These are phyloP conservation scores for Drosophila lutescens DNA, from an alignment of 2,888 invertebrate genomes.

Conservation along the genomic window DNA sequence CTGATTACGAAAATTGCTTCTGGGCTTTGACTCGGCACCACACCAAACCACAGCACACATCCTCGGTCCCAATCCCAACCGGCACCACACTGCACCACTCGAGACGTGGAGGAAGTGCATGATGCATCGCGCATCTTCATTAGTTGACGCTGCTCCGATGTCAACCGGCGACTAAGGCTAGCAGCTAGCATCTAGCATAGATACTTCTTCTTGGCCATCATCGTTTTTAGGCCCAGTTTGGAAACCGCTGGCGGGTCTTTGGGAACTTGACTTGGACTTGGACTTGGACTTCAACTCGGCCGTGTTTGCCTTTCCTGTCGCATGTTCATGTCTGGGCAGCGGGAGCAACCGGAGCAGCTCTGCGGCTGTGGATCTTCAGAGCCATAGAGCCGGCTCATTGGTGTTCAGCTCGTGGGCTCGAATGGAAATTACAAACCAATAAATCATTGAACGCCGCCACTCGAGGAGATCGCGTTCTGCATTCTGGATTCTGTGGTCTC, in stretches of 20 bases:
- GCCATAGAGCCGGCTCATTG: conserved; percentile 51
- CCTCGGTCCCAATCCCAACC: background rate
- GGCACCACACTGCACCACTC: conserved; percentile 19
- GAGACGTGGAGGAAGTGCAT: conserved; percentile 55
- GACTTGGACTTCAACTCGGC: conserved; percentile 30
- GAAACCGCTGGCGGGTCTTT: conserved; percentile 59
- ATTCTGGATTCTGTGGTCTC: conserved; percentile 3
- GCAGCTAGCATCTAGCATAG: background rate
- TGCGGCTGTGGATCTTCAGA: background rate
- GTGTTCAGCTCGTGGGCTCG: conserved; percentile 72
- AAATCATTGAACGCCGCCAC: conserved; percentile 66
- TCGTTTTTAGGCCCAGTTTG: conserved; percentile 72
- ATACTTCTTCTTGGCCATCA: conserved; percentile 57
- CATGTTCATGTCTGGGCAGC: conserved; percentile 68
- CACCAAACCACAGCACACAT: conserved; percentile 13
- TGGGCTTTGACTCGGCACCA: conserved; percentile 67
- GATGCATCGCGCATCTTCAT: conserved; percentile 80
- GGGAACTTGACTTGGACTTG: conserved; percentile 13
- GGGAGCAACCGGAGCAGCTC: conserved; percentile 43
- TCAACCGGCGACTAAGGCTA: conserved; percentile 36
- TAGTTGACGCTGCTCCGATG: conserved; percentile 74
- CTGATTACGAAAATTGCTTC: conserved; percentile 80
- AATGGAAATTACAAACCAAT: conserved; percentile 77
- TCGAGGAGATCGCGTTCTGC: conserved; percentile 20
- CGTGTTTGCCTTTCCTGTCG: conserved; percentile 74